Base-by-base conservation (phyloP, 2,113 vertebrate genomes). In the Pollimyrus isidori region DNA sequence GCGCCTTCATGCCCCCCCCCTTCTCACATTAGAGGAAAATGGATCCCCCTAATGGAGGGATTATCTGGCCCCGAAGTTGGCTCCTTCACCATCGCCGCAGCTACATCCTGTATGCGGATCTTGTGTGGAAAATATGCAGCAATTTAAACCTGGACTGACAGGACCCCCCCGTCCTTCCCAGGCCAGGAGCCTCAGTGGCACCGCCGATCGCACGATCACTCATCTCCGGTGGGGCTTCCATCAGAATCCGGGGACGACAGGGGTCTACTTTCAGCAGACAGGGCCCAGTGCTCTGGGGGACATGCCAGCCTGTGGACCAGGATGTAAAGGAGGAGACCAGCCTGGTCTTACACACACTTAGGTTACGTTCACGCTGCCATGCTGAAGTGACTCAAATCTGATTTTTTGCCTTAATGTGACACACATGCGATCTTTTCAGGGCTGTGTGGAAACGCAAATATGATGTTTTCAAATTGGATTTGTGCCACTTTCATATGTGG, bases 41-140 rank as follows among this genome's bases (percentile, higher is more conserved):
- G 88, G 96, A 97, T 97, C 96, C 94, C 91, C 91, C 92, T 95
- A 95, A 95, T 96, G 94, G 92, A 94, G 91, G 94, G 94, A 97
- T 95, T 96, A 96, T 90, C 90, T 93, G 52, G 92, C 91, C 89
- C 94, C 7, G 95, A 93, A 95, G 95, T 96, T 93, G 95, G 92
- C 91, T 93, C 92, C 95, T 69, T 96, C 94, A 95, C 92, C 93
- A 94, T 94, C 91, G 94, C 94, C 90, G 88, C 86, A 89, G 87
- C 92, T 92, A 92, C 91, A 95, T 94, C 93, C 94, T 93, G 90
- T 92, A 89, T 76, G 73, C 26, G 73, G 52, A 69, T 76, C 62
- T 89, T 56, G 84, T 76, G 21, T 39, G n/a, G 89, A 23, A 80
- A 83, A 58, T 62, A n/a, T 80, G 73, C 62, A 1, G 3, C 9